These are phyloP conservation scores for Maconellicoccus hirsutus DNA, from an alignment of 1,140 invertebrate species.

Conservation along the genomic window DNA sequence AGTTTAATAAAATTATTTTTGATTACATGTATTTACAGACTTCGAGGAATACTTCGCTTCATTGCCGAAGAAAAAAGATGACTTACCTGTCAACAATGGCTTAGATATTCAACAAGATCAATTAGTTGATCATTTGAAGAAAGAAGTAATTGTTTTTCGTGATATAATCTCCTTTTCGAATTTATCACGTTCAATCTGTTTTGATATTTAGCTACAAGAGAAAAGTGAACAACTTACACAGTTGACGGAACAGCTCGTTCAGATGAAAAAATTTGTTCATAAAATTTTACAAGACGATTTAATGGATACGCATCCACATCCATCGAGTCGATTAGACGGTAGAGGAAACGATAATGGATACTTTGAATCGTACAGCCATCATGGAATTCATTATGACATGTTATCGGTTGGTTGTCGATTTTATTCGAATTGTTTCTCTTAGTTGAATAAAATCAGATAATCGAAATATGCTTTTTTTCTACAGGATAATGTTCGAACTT, in stretches of 20 bases:
- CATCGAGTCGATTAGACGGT: constrained; percentile 32
- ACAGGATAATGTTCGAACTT: constrained; percentile 78
- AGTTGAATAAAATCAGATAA: no score
- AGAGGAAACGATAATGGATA: constrained; percentile 49
- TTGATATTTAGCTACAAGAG: constrained; percentile 38
- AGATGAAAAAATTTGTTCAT: constrained; percentile 48
- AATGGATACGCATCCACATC: constrained; percentile 31
- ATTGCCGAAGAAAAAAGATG: constrained; percentile 31
- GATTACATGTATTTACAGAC: constrained; percentile 13
- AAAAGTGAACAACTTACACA: constrained; percentile 43
- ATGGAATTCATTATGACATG: constrained; percentile 96
- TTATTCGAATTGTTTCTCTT: not conserved
- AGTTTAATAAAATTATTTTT: constrained; percentile 31
- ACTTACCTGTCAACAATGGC: constrained; percentile 41
- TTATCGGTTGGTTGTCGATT: constrained; percentile 46
- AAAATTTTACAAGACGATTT: constrained; percentile 35
- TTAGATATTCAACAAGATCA: constrained; percentile 48
- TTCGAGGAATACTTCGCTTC: constrained; percentile 22
- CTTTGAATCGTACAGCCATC: constrained; percentile 94
- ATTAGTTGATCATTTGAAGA: constrained; percentile 46
- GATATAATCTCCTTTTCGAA: constrained; percentile 27
- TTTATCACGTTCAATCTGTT: not conserved
- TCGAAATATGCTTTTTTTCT: constrained; percentile 25
- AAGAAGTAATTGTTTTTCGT: constrained; percentile 36
- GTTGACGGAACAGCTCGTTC: constrained; percentile 47